These are phyloP conservation scores for Fragum whitleyi DNA, from an alignment of 2,888 invertebrate species.

Conservation along the genomic window DNA sequence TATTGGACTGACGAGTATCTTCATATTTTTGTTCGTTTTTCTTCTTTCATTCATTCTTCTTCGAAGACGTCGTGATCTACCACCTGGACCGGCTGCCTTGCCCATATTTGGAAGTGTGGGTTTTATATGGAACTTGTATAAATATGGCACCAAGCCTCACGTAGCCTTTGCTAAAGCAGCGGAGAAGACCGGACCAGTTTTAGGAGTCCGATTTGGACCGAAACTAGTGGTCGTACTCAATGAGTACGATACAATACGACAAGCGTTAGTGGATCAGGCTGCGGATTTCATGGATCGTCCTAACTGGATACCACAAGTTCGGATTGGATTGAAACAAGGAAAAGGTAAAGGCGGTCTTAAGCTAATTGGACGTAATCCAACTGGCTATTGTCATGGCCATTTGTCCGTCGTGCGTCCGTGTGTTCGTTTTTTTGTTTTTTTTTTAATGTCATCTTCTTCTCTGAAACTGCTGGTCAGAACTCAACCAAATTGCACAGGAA, in stretches of 20 bases:
- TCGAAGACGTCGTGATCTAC: not conserved
- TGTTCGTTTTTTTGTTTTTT: too few species aligned
- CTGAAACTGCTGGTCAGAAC: too few species aligned
- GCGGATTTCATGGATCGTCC: slow-evolving; percentile 20
- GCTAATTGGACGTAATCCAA: too few species aligned
- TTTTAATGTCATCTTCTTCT: too few species aligned
- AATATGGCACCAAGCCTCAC: not conserved
- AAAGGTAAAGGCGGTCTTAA: slow-evolving; percentile 19
- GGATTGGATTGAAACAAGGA: not conserved
- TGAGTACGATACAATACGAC: slow-evolving; percentile 22
- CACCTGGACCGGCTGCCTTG: slow-evolving; percentile 18
- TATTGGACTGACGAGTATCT: not conserved
- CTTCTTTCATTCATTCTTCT: not conserved
- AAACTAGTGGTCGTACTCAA: slow-evolving; percentile 20
- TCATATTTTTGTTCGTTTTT: slow-evolving; percentile 15
- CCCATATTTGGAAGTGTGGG: slow-evolving; percentile 23
- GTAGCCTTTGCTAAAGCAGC: slow-evolving; percentile 6
- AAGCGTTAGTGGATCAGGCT: slow-evolving; percentile 22
- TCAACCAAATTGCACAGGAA: too few species aligned
- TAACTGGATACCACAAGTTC: slow-evolving; percentile 4
- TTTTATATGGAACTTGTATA: not conserved
- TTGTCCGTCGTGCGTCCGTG: too few species aligned
- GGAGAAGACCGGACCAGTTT: slow-evolving; percentile 1
- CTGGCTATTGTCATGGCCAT: too few species aligned
- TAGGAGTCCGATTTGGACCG: slow-evolving; percentile 19